Conservation (phyloP, 2,113 vertebrate genomes). For the Albula glossodonta region DNA sequence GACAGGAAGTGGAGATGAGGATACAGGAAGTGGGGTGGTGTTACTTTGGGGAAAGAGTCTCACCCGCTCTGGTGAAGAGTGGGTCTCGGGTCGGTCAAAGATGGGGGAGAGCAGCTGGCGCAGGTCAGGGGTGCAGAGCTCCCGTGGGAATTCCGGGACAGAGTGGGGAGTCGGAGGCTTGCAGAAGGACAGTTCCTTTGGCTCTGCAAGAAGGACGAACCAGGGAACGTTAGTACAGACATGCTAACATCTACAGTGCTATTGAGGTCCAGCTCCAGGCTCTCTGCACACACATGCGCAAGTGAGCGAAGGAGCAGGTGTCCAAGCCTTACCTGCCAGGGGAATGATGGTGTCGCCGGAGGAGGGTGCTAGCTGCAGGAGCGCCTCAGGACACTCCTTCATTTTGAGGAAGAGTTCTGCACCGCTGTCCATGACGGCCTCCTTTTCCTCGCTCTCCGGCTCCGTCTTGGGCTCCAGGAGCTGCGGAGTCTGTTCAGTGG, state of each 20-base stretch:
- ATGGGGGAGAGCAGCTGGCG: conserved; percentile 77
- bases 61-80: conserved; percentile 36
- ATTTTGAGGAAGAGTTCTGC: conserved; percentile 40
- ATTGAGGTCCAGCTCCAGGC: background rate
- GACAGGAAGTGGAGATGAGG: background rate
- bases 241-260: background rate
- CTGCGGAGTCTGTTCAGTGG: conserved; percentile 71
- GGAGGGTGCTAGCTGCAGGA: conserved; percentile 49
- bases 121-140: conserved; percentile 79
- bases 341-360: conserved; percentile 48
- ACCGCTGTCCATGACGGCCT: background rate
- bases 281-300: background rate
- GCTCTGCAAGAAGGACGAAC: conserved; percentile 46
- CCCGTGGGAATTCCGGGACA: conserved; percentile 67
- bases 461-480: conserved; percentile 35
- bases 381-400: conserved; percentile 54
- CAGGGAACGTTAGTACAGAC: background rate
- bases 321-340: conserved; percentile 44
- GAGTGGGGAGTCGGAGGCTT: conserved; percentile 42
- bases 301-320: conserved; percentile 16
- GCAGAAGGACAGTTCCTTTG: conserved; percentile 62
- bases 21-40: background rate
- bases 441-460: background rate
- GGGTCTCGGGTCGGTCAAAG: conserved; percentile 56
- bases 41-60: background rate